Percentiles rank a stretch among this genome's conserved stretches.
Conservation (phyloP, 2,797 vertebrate genomes). For the Hydrophis major region DNA sequence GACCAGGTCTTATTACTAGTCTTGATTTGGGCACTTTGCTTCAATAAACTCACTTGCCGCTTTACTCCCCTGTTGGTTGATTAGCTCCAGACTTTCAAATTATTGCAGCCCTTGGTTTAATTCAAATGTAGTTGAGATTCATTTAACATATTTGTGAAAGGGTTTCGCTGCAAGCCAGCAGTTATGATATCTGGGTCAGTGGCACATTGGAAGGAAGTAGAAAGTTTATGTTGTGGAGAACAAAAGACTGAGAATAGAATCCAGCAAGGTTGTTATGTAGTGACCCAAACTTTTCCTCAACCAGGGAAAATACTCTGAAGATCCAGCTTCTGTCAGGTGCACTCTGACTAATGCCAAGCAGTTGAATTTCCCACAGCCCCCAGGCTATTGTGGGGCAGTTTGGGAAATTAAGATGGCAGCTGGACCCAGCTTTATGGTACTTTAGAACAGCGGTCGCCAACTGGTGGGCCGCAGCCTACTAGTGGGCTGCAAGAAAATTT, state of each 20-base stretch:
- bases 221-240: not conserved
- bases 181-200: not conserved
- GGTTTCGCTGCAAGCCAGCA: not conserved
- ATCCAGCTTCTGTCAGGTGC: not conserved
- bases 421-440: not conserved
- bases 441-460: too few relatives aligned
- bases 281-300: too few relatives aligned
- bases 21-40: not conserved
- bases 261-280: not conserved
- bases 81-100: constrained; percentile 9
- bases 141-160: not conserved
- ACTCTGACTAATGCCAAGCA: not conserved
- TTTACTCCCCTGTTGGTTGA: not conserved
- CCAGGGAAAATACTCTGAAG: not conserved
- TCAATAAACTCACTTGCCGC: not conserved
- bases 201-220: not conserved
- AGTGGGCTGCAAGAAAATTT: too few relatives aligned
- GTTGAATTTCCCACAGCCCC: not conserved
- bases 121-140: constrained; percentile 16
- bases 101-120: not conserved
- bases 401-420: not conserved
- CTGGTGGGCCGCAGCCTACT: too few relatives aligned
- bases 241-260: not conserved
- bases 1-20: not conserved
- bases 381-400: not conserved